phyloP scores from a whole-genome alignment of 2,113 vertebrate genomes.

The Butorides virescens region DNA sequence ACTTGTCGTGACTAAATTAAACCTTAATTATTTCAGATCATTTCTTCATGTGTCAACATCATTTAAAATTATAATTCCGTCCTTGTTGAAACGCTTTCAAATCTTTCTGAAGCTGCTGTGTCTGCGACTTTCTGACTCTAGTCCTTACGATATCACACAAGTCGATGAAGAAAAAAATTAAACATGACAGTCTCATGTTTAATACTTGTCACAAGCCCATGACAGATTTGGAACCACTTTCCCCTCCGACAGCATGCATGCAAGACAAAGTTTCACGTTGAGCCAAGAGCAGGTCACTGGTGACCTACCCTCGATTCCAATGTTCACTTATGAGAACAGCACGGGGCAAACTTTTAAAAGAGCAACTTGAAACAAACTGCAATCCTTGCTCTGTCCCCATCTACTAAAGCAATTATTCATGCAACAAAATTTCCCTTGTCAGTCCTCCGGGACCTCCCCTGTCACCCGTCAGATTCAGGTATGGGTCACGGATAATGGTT shows the following conservation, averaged over 20 bases:
- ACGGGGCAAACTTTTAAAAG: not conserved
- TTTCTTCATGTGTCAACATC: not conserved
- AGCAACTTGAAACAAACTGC: not conserved
- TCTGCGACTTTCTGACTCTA: fast-evolving
- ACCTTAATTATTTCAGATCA: not conserved
- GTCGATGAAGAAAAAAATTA: not conserved
- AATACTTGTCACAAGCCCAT: not conserved
- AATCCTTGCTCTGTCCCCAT: not conserved
- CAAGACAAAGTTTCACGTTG: no score
- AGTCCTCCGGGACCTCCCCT: not conserved
- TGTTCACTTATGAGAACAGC: not conserved
- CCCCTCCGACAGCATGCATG: not conserved
- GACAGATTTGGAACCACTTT: not conserved
- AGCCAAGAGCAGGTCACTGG: fast-evolving
- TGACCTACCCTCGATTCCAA: not conserved
- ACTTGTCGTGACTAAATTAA: not conserved
- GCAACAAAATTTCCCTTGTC: not conserved
- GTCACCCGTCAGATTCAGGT: not conserved
- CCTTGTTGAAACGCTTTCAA: not conserved
- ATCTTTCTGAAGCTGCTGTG: not conserved
- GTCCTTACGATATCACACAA: not conserved
- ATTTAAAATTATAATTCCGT: not conserved
- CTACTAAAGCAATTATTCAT: not conserved
- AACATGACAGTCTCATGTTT: not conserved
- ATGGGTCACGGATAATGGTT: not conserved